These are phyloP conservation scores for Drosophila leonis DNA, from an alignment of 2,888 invertebrate genomes.

Conservation along the genomic window DNA sequence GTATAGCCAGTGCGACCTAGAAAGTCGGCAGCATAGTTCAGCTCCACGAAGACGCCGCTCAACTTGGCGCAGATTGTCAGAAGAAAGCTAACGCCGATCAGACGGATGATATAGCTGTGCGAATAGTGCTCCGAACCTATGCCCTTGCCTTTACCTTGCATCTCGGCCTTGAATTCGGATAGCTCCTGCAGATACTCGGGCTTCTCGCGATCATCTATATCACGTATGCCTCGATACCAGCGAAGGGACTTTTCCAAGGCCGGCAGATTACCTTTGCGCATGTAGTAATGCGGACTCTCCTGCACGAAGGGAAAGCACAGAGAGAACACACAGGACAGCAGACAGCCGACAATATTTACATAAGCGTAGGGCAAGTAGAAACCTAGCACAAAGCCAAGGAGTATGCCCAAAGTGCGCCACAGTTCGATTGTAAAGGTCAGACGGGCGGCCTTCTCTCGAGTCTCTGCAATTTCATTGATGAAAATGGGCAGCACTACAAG, in stretches of 20 bases:
- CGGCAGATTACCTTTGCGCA: constrained; percentile 65
- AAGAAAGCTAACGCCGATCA: constrained; percentile 69
- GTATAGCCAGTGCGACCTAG: constrained; percentile 47
- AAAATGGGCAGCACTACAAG: constrained; percentile 81
- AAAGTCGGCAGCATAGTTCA: constrained; percentile 76
- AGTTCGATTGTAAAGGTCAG: constrained; percentile 74
- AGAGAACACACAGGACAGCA: constrained; percentile 72
- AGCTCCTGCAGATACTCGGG: constrained; percentile 76
- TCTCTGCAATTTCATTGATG: constrained; percentile 79
- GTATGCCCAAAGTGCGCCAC: constrained; percentile 77
- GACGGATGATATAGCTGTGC: constrained; percentile 57
- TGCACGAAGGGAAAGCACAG: constrained; percentile 82
- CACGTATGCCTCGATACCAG: constrained; percentile 83
- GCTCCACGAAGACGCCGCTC: constrained; percentile 79
- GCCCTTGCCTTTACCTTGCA: constrained; percentile 31
- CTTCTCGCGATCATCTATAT: constrained; percentile 75
- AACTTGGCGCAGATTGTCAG: constrained; percentile 77
- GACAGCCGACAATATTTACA: constrained; percentile 70
- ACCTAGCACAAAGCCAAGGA: constrained; percentile 74
- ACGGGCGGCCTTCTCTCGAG: constrained; percentile 62
- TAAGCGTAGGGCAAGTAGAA: constrained; percentile 66
- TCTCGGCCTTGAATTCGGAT: constrained; percentile 64
- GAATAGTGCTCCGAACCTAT: constrained; percentile 42
- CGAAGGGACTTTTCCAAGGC: constrained; percentile 82
- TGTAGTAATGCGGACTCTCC: constrained; percentile 81